Evolutionary conservation across 2,797 vertebrate species (phyloP).

Genomic region (Chrosomus eos): DNA sequence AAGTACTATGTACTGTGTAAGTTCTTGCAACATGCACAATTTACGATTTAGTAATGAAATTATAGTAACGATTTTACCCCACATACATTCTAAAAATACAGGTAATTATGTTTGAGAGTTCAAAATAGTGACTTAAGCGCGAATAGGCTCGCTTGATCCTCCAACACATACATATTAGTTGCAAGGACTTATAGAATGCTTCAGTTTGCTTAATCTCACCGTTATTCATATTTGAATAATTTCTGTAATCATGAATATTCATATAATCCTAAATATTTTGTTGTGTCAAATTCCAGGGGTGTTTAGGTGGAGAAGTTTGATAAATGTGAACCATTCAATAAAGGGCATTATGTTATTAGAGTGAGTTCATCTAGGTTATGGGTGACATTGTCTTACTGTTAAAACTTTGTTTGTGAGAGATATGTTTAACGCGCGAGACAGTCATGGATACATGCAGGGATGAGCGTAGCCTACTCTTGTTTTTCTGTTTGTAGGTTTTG

Average conservation of each 20-base stretch:
- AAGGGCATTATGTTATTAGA: slow-evolving; percentile 76
- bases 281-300: slow-evolving; percentile 65
- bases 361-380: slow-evolving; percentile 68
- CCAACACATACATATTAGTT: slow-evolving; percentile 8
- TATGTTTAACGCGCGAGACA: slow-evolving; percentile 55
- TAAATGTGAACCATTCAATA: slow-evolving; percentile 77
- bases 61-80: slow-evolving; percentile 1
- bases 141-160: background rate
- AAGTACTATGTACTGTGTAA: slow-evolving; percentile 62
- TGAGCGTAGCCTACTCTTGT: slow-evolving; percentile 41
- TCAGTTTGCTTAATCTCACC: slow-evolving; percentile 21
- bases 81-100: background rate
- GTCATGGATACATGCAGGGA: slow-evolving; percentile 69
- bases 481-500: slow-evolving; percentile 35
- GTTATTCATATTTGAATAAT: slow-evolving; percentile 17
- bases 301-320: slow-evolving; percentile 70
- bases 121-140: background rate
- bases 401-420: slow-evolving; percentile 59
- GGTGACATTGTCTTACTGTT: slow-evolving; percentile 40
- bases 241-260: slow-evolving; percentile 33
- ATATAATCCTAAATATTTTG: slow-evolving; percentile 15
- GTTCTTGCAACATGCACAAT: slow-evolving; percentile 48
- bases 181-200: slow-evolving; percentile 37
- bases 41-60: background rate
- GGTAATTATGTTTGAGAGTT: background rate